These are phyloP conservation scores for Strigamia transsilvanica DNA, from an alignment of 2,888 invertebrate species.

Conservation along the genomic window DNA sequence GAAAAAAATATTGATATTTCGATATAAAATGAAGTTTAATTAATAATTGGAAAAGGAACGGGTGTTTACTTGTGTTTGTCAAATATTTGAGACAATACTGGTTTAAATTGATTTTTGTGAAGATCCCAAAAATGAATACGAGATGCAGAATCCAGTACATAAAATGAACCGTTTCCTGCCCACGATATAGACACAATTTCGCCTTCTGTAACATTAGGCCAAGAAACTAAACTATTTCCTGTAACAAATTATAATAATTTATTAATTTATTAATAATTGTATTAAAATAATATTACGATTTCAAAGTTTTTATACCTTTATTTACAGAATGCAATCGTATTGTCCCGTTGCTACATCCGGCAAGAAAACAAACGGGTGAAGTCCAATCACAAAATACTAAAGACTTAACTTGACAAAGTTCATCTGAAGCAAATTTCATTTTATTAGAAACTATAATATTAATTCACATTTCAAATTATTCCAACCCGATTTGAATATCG, in stretches of 20 bases:
- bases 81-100: neutral
- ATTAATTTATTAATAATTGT: neutral
- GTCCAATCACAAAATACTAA: too few species aligned
- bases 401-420: too few species aligned
- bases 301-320: constrained; percentile 4
- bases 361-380: neutral
- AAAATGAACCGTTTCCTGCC: neutral
- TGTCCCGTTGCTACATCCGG: neutral
- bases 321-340: constrained; percentile 2
- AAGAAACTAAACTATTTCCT: neutral
- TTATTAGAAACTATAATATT: too few species aligned
- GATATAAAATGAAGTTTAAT: neutral
- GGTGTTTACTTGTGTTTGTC: too few species aligned
- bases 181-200: neutral
- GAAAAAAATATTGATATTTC: neutral
- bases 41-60: too few species aligned
- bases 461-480: too few species aligned
- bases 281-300: neutral
- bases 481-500: neutral
- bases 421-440: too few species aligned
- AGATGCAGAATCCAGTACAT: constrained; percentile 4
- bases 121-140: constrained; percentile 39
- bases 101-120: neutral
- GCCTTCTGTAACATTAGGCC: neutral
- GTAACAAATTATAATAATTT: too few species aligned